These are phyloP conservation scores for Poecilus cupreus DNA, from an alignment of 2,888 invertebrate genomes.

Conservation along the genomic window DNA sequence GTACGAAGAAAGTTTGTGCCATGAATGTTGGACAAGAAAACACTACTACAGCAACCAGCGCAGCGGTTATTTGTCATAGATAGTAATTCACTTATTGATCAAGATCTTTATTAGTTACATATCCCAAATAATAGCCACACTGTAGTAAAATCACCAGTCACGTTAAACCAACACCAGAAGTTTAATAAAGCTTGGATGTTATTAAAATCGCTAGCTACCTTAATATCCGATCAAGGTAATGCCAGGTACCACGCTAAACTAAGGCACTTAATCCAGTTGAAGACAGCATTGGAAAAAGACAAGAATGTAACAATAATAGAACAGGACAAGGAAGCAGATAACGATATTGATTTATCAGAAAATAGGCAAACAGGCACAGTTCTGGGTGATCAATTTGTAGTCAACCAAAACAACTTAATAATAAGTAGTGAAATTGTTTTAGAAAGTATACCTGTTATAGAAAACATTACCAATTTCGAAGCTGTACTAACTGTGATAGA, in stretches of 20 bases:
- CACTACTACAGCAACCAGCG: constrained; percentile 53
- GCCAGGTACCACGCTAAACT: constrained; percentile 27
- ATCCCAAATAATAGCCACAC: not conserved
- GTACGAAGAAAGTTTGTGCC: constrained; percentile 49
- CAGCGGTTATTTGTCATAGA: constrained; percentile 28
- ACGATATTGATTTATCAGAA: not conserved
- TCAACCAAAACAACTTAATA: not conserved
- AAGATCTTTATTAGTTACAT: not conserved
- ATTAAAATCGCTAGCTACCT: constrained; percentile 40
- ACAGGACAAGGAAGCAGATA: not conserved
- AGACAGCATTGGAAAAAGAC: constrained; percentile 41
- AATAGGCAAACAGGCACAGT: not conserved
- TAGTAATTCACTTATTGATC: not conserved
- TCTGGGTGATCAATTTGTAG: not conserved
- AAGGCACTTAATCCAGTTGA: constrained; percentile 42
- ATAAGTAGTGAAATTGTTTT: too few species aligned
- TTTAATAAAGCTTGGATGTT: constrained; percentile 33
- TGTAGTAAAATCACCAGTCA: not conserved
- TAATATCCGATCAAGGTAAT: constrained; percentile 47
- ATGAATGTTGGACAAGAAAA: constrained; percentile 52
- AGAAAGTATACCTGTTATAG: too few species aligned
- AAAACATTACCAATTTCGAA: too few species aligned
- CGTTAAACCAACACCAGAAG: constrained; percentile 26
- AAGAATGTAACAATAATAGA: constrained; percentile 25
- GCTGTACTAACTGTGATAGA: too few species aligned